Percentiles rank a stretch among this genome's conserved stretches.
Conservation (phyloP, 1,140 invertebrate genomes). For the Gonatopus flavifemur region DNA sequence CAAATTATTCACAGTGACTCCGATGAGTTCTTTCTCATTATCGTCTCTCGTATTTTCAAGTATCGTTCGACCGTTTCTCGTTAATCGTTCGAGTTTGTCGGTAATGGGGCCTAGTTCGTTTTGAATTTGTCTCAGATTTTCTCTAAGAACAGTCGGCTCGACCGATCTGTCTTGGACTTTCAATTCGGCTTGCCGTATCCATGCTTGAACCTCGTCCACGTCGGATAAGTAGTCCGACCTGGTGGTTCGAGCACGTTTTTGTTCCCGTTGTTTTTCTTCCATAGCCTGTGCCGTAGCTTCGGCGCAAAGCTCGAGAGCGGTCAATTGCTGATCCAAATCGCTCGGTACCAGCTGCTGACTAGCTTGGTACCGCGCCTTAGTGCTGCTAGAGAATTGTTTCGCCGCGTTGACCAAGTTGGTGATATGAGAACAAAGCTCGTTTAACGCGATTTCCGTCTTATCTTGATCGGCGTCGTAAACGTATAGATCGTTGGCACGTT, state of each 20-base stretch:
- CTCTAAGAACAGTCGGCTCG: slow-evolving; percentile 76
- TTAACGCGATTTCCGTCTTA: slow-evolving; percentile 59
- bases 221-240: slow-evolving; percentile 77
- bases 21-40: slow-evolving; percentile 74
- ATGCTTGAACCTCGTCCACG: slow-evolving; percentile 77
- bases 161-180: slow-evolving; percentile 78
- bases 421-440: slow-evolving; percentile 56
- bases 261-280: slow-evolving; percentile 85
- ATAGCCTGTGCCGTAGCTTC: slow-evolving; percentile 76
- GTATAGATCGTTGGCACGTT: slow-evolving; percentile 68
- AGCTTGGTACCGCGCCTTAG: slow-evolving; percentile 70
- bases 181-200: slow-evolving; percentile 80
- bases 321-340: slow-evolving; percentile 75
- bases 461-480: slow-evolving; percentile 71
- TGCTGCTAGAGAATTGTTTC: slow-evolving; percentile 66
- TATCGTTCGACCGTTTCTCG: slow-evolving; percentile 75
- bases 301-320: slow-evolving; percentile 74
- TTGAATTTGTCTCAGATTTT: slow-evolving; percentile 75
- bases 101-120: slow-evolving; percentile 71
- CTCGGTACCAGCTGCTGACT: slow-evolving; percentile 69
- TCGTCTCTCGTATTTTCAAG: slow-evolving; percentile 77
- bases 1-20: slow-evolving; percentile 73
- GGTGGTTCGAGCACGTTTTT: slow-evolving; percentile 79
- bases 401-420: slow-evolving; percentile 61
- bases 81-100: slow-evolving; percentile 78